A percentile compares a stretch with the other conserved stretches of the same genome.
Conservation (phyloP, 2,888 invertebrate genomes). For the Cataglyphis cursor region DNA sequence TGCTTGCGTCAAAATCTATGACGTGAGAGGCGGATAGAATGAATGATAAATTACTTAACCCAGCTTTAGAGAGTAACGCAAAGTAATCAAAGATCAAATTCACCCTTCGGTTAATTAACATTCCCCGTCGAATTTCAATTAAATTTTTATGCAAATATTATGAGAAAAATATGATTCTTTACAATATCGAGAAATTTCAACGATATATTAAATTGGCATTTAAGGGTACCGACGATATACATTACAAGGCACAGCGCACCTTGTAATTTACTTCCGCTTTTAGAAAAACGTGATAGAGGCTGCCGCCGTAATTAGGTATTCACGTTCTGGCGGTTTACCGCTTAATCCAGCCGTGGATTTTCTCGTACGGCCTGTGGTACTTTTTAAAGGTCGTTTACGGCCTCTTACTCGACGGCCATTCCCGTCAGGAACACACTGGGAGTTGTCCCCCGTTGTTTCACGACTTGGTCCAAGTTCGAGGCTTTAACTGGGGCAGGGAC, state of each 20-base stretch:
- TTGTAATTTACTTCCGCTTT: background rate
- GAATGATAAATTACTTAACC: constrained; percentile 22
- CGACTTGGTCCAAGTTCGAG: constrained; percentile 61
- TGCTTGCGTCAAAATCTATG: constrained; percentile 49
- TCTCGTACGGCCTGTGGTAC: constrained; percentile 41
- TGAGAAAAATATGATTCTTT: background rate
- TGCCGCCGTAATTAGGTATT: constrained; percentile 49
- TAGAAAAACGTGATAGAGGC: background rate
- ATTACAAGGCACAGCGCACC: background rate
- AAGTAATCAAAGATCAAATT: constrained; percentile 11
- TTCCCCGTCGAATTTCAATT: constrained; percentile 1
- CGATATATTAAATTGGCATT: background rate
- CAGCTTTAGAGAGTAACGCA: constrained; percentile 1
- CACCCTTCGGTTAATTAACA: background rate
- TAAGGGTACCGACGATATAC: background rate
- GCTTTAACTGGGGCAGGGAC: constrained; percentile 77
- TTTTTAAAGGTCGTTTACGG: constrained; percentile 69
- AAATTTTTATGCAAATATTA: background rate
- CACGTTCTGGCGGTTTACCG: constrained; percentile 24
- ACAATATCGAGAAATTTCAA: background rate
- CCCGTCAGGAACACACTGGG: constrained; percentile 59
- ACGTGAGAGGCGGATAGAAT: constrained; percentile 10
- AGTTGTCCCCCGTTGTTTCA: constrained; percentile 70
- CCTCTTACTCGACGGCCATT: constrained; percentile 59
- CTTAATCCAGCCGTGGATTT: constrained; percentile 50